Evolutionary conservation across 2,113 vertebrate species (phyloP), one percentile per base, ranked within the genome.

Genomic region (Cynopterus brachyotis): DNA sequence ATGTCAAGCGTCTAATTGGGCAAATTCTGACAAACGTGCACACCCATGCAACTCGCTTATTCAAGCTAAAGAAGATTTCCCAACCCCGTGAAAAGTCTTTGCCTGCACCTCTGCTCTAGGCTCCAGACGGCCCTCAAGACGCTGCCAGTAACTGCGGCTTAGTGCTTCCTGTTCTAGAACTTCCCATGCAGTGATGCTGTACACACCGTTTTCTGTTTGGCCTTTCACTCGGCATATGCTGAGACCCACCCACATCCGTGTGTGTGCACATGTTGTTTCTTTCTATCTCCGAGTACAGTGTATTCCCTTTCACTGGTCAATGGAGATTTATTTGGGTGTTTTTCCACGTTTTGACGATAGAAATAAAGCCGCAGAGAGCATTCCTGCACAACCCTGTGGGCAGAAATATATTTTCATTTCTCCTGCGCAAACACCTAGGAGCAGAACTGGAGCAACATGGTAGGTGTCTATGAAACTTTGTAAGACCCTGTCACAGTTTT

Each of bases 51-150:
- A 62, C 47, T 37, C 10, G 2, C 12, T 15, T 47, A 19, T 4
- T 66, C 35, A 55, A 66, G 37, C 17, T 30, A 20, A 32, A 28
- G 28, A 28, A 17, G 45, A 26, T 17, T 30, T 24, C 30, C 35
- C 50, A 40, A 12, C 2, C 24, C 62, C 3, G n/a, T n/a, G 9
- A 11, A 5, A 20, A 67, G 35, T 59, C n/a, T n/a, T 50, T 3
- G 10, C 47, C 70, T 30, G 22, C 16, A 28, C 35, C 28, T 1
- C 2, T 15, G 1, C 53, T 32, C 30, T 9, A 2, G 1, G 17
- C 50, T 45, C 40, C 40, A n/a, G 30, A 88, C 9, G 60, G 16
- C 37, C 53, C 19, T 8, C 1, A 3, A 26, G 26, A 28, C 1
- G 9, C 62, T 28, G 47, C 45, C 73, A 13, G 4, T 57, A 37